phyloP scores from a whole-genome alignment of 1,140 invertebrate species.

The Acromyrmex charruanus region DNA sequence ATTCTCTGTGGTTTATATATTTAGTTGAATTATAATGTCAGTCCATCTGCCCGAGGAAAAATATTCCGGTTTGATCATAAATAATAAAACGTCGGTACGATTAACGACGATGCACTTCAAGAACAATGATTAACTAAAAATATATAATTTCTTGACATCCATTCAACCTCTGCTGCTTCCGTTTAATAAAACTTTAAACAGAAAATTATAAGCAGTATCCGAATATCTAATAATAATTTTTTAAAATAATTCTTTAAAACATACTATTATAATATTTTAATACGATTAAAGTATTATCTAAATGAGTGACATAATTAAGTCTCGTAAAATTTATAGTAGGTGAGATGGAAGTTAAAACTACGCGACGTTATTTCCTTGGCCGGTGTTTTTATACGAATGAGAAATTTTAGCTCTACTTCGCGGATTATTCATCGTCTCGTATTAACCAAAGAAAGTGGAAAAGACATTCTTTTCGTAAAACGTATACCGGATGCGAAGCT shows the following conservation, averaged over 20 bases:
- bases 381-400: background rate
- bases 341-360: background rate
- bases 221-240: background rate
- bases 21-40: conserved; percentile 32
- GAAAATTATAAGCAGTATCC: background rate
- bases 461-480: background rate
- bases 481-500: background rate
- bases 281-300: background rate
- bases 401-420: background rate
- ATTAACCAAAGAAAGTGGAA: background rate
- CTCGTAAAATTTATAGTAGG: background rate
- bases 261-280: background rate
- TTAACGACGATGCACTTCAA: conserved; percentile 7
- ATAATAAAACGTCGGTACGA: conserved; percentile 30
- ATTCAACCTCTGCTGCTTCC: background rate
- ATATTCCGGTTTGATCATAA: conserved; percentile 15
- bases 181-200: background rate
- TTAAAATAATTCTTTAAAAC: background rate
- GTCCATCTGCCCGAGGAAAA: background rate
- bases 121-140: background rate
- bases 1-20: background rate
- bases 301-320: background rate
- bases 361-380: background rate
- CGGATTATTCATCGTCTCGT: conserved; percentile 9
- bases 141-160: background rate